Base-by-base conservation (phyloP, 2,888 invertebrate genomes). In the Bombylius discolor region DNA sequence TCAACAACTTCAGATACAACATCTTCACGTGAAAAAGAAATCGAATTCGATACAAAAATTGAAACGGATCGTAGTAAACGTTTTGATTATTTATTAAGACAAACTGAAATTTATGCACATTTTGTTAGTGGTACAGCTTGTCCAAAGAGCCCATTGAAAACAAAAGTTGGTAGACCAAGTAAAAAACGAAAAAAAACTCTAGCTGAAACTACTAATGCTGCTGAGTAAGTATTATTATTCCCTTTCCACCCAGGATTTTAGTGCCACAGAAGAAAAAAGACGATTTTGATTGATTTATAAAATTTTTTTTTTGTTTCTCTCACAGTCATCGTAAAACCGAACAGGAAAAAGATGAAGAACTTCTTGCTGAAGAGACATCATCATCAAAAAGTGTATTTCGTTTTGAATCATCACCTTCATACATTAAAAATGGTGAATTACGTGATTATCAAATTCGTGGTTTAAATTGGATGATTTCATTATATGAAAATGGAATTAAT, bases 51-150 rank as follows among this genome's bases (percentile, higher is more conserved):
- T 68, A 85, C 85, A 57, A 91, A 89, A 79, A 80, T 91, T 60
- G 89, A 89, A 75, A 86, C 84, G 0, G 97, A 97, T 74, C 83
- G 95, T 49, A 84, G 91, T 54, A 93, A 91, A 71, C 80, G 98
- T 62, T 98, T 99, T 75, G 97, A 97, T 65, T 96, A 85, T 73
- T 77, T 99, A 61, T 78, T 99, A n/a, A 89, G 95, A 70, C 98
- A 98, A 78, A 98, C 99, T 0, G 98, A 99, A 72, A 91, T 98
- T 65, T 99, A 98, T 73, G 91, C 96, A 5, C 97, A 98, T 79
- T 98, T 98, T 71, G 95, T 99, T 92, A 86, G 87, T 64, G 84
- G 83, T 62, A 85, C 86, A 67, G 79, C 79, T 61, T 77, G 82
- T 45, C 83, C 87, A 47, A 81, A 82, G 56, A 87, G 87, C 66